These are phyloP conservation scores for Moxostoma hubbsi DNA, from an alignment of 2,797 vertebrate species.

Conservation along the genomic window DNA sequence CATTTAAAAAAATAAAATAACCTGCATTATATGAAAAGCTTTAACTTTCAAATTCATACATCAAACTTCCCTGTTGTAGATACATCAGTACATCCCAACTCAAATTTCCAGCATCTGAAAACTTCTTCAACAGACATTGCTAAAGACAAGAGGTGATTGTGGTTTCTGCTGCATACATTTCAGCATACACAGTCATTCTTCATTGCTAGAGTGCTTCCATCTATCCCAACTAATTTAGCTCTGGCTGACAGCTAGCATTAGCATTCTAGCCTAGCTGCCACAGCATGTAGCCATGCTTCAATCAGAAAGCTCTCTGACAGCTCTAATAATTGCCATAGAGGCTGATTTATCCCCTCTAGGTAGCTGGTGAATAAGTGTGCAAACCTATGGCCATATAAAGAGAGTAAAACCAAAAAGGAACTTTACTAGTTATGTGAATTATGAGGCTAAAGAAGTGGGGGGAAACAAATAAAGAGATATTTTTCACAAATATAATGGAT, in stretches of 20 bases:
- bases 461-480: neutral
- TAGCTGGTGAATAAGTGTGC: constrained; percentile 78
- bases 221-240: constrained; percentile 61
- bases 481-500: neutral
- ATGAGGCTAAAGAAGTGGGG: constrained; percentile 61
- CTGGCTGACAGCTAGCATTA: constrained; percentile 76
- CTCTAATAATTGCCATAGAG: constrained; percentile 72
- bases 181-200: constrained; percentile 46
- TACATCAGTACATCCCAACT: constrained; percentile 4
- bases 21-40: constrained; percentile 19
- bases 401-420: constrained; percentile 70
- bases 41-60: constrained; percentile 8
- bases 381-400: constrained; percentile 77
- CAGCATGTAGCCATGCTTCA: constrained; percentile 69
- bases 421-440: constrained; percentile 61
- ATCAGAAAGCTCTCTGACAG: constrained; percentile 73
- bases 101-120: no score
- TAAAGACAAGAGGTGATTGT: constrained; percentile 31
- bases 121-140: constrained; percentile 10
- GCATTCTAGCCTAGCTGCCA: constrained; percentile 70
- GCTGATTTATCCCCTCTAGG: constrained; percentile 71
- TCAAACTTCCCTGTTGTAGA: neutral
- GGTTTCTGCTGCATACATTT: constrained; percentile 20
- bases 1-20: constrained; percentile 7
- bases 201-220: constrained; percentile 54